Conservation (phyloP, 2,888 invertebrate species). For the Andrena minutula region DNA sequence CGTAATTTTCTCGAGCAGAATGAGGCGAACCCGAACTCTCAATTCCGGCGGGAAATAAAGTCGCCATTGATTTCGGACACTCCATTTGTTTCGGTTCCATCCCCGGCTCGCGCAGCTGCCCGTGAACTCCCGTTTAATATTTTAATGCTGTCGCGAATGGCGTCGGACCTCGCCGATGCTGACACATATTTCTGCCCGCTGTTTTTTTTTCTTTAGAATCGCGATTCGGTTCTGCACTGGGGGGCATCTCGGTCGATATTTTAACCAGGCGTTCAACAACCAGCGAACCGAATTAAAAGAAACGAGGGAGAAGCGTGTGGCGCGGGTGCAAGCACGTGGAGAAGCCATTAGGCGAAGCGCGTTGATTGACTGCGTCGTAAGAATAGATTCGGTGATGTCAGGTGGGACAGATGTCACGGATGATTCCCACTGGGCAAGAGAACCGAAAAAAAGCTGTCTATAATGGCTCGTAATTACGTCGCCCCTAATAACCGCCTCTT, state of each 20-base stretch:
- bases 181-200: not conserved
- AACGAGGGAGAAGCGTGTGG: not conserved
- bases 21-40: not conserved
- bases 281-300: not conserved
- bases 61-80: not conserved
- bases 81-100: not conserved
- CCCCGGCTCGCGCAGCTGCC: no score
- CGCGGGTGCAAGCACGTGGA: not conserved
- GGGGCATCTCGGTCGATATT: not conserved
- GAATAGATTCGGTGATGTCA: conserved; percentile 1
- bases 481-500: conserved; percentile 47
- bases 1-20: no score
- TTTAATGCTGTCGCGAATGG: not conserved
- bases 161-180: not conserved
- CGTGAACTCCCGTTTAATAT: not conserved
- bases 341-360: conserved; percentile 4
- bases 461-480: conserved; percentile 49
- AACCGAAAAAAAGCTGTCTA: conserved; percentile 38
- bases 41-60: not conserved
- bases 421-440: conserved; percentile 18
- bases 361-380: conserved; percentile 15
- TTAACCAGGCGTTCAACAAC: not conserved
- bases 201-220: not conserved
- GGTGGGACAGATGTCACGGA: conserved; percentile 25
- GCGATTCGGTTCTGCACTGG: not conserved